Evolutionary conservation across 2,113 vertebrate genomes (phyloP).

Genomic region (Synodontis membranacea): DNA sequence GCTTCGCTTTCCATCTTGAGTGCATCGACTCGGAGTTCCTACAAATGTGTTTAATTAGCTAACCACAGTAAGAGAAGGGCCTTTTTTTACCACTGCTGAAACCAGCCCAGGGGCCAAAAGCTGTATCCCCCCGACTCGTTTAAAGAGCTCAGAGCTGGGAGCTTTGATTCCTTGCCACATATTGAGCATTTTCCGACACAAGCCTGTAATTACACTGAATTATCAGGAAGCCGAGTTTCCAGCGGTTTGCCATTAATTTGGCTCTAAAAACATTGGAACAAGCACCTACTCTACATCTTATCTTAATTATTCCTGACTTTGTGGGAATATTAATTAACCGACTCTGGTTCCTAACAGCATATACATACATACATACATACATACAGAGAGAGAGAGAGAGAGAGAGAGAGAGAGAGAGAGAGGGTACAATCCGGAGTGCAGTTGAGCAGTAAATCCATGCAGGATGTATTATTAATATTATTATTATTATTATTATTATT

Average conservation of each 20-base stretch:
- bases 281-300: conserved; percentile 18
- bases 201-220: conserved; percentile 52
- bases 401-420: no score
- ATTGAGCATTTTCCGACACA: conserved; percentile 49
- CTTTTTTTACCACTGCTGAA: conserved; percentile 32
- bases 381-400: no score
- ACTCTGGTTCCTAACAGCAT: conserved; percentile 1
- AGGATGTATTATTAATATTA: background rate
- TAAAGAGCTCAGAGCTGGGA: conserved; percentile 15
- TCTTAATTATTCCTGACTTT: conserved; percentile 28
- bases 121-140: conserved; percentile 9
- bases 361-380: no score
- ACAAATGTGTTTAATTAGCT: conserved; percentile 52
- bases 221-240: conserved; percentile 51
- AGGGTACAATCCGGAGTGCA: background rate
- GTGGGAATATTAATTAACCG: conserved; percentile 15
- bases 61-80: conserved; percentile 40
- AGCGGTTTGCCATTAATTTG: conserved; percentile 43
- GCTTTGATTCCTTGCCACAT: conserved; percentile 49
- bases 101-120: conserved; percentile 34
- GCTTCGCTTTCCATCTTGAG: background rate
- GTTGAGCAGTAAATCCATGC: background rate
- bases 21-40: conserved; percentile 16
- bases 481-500: background rate
- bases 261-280: conserved; percentile 40